Evolutionary conservation across 1,140 invertebrate genomes (phyloP).

Genomic region (Bombus fervidus): DNA sequence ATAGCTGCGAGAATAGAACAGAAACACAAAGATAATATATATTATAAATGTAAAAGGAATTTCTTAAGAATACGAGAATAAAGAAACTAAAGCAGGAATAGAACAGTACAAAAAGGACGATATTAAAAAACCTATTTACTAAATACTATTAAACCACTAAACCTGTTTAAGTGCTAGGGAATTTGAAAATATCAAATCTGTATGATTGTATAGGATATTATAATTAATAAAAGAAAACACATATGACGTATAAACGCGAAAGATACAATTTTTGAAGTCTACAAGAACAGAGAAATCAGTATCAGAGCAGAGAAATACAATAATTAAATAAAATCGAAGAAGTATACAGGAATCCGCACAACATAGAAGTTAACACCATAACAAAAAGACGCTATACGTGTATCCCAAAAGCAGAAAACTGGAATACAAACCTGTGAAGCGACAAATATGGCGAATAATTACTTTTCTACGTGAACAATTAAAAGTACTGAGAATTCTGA

Average conservation of each 20-base stretch:
- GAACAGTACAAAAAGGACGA: background rate
- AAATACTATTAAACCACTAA: too few relatives aligned
- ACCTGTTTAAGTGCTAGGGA: background rate
- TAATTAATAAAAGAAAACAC: background rate
- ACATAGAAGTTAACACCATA: too few relatives aligned
- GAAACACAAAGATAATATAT: background rate
- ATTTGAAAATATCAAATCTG: background rate
- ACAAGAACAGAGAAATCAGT: too few relatives aligned
- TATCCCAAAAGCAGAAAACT: background rate
- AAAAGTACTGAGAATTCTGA: background rate
- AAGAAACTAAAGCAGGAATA: background rate
- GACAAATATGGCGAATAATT: background rate
- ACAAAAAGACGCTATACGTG: too few relatives aligned
- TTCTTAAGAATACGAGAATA: background rate
- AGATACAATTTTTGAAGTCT: too few relatives aligned
- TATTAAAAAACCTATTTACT: background rate
- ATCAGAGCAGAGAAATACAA: too few relatives aligned
- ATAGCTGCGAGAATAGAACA: background rate
- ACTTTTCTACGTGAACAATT: background rate
- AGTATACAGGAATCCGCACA: too few relatives aligned
- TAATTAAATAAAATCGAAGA: too few relatives aligned
- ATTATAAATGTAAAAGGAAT: background rate
- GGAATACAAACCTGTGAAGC: background rate
- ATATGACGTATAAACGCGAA: background rate
- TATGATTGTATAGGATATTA: background rate